Conservation (phyloP, 2,888 invertebrate species). For the Helleia helle region DNA sequence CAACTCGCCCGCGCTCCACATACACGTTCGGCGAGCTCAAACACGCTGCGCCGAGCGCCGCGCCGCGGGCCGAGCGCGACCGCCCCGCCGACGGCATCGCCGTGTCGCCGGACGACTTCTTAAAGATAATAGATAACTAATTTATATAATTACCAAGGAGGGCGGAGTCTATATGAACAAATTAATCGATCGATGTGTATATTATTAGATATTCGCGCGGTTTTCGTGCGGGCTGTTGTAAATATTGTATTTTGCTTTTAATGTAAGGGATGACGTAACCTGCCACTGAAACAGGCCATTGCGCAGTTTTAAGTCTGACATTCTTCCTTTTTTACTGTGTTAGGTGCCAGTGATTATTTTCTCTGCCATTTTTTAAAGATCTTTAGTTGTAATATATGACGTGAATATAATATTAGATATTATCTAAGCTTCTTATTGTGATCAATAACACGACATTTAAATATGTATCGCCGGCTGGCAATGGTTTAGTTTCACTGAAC, state of each 20-base stretch:
- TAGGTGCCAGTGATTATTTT: neutral
- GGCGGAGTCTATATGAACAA: slow-evolving; percentile 36
- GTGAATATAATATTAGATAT: slow-evolving; percentile 1
- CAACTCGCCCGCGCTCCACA: slow-evolving; percentile 30
- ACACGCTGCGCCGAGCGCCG: slow-evolving; percentile 52
- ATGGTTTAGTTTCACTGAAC: slow-evolving; percentile 70
- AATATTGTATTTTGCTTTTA: slow-evolving; percentile 70
- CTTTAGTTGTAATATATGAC: neutral
- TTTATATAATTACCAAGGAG: slow-evolving; percentile 21
- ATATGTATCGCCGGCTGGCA: slow-evolving; percentile 38
- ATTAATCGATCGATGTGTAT: slow-evolving; percentile 44
- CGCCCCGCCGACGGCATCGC: slow-evolving; percentile 35
- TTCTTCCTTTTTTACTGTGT: neutral
- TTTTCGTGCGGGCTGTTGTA: slow-evolving; percentile 55
- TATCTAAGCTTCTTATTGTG: slow-evolving; percentile 1
- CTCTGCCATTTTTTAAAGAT: neutral
- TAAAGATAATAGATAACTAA: slow-evolving; percentile 57
- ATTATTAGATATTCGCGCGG: slow-evolving; percentile 38
- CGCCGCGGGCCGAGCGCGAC: slow-evolving; percentile 21
- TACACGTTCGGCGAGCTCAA: slow-evolving; percentile 67
- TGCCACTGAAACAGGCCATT: slow-evolving; percentile 70
- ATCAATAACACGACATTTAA: neutral
- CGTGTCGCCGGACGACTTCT: slow-evolving; percentile 53
- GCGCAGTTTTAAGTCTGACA: slow-evolving; percentile 34
- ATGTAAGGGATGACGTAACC: slow-evolving; percentile 52